Evolutionary conservation across 92 coral and sea anemone species (phyloP).

Genomic region (Epizoanthus scotinus): DNA sequence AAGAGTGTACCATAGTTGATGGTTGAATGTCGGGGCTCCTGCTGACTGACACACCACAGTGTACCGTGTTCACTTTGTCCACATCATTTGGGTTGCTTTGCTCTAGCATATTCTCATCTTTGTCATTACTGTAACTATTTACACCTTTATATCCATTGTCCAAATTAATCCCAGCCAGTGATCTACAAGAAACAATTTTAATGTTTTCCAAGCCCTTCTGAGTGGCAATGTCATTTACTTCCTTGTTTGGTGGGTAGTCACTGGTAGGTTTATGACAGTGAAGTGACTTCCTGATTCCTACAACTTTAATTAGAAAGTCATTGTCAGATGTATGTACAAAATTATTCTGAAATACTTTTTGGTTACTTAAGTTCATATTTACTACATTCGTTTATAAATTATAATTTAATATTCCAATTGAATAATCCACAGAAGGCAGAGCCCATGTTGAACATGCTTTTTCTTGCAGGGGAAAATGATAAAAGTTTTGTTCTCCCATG

Average conservation of each 20-base stretch:
- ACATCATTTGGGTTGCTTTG: background rate
- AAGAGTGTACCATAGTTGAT: background rate
- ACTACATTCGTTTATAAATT: too few relatives aligned
- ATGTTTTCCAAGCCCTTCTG: slow-evolving; percentile 41
- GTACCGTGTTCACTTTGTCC: background rate
- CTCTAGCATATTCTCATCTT: background rate
- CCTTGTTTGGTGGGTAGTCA: background rate
- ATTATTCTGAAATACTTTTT: too few relatives aligned
- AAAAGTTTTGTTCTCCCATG: too few relatives aligned
- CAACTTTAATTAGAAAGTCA: too few relatives aligned
- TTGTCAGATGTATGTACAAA: too few relatives aligned
- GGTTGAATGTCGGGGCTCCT: background rate
- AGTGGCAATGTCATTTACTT: background rate
- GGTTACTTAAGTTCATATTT: too few relatives aligned
- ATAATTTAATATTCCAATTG: too few relatives aligned
- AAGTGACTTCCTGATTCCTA: slow-evolving; percentile 2
- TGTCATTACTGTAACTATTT: background rate
- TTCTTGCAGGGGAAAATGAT: too few relatives aligned
- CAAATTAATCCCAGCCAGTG: slow-evolving; percentile 16
- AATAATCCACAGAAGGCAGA: too few relatives aligned
- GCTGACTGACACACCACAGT: background rate
- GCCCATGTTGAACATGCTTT: too few relatives aligned
- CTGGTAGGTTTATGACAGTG: background rate
- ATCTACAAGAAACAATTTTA: slow-evolving; percentile 40
- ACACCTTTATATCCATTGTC: background rate